Conservation (phyloP, 2,113 vertebrate genomes). For the Heptranchias perlo region DNA sequence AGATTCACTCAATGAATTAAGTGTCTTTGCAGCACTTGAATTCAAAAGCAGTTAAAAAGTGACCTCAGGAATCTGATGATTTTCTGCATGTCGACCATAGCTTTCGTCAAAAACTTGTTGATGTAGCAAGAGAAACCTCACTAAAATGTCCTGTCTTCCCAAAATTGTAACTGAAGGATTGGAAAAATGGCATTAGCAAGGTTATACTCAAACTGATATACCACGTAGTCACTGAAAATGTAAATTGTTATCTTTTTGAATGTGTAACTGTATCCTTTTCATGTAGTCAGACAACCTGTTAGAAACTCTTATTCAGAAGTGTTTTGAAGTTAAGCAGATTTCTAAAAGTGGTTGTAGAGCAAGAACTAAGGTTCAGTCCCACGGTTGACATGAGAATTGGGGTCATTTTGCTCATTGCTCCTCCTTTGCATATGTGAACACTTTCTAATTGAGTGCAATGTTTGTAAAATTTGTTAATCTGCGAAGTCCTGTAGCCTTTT, state of each 20-base stretch:
- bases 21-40: not conserved
- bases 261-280: not conserved
- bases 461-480: not conserved
- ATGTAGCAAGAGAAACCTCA: not conserved
- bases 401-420: not conserved
- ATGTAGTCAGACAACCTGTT: not conserved
- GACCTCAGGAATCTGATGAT: not conserved
- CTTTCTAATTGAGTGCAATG: not conserved
- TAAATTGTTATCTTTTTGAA: not conserved
- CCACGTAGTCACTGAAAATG: not conserved
- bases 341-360: not conserved
- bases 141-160: not conserved
- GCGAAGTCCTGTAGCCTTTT: not conserved
- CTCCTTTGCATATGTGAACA: not conserved
- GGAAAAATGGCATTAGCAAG: not conserved
- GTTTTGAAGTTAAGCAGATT: not conserved
- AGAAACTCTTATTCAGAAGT: not conserved
- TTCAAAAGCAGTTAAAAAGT: not conserved
- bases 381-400: not conserved
- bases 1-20: not conserved
- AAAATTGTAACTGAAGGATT: not conserved
- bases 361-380: not conserved
- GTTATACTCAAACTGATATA: not conserved
- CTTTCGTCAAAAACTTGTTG: not conserved
- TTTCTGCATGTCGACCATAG: not conserved